These are phyloP conservation scores for Bolborhynchus lineola DNA, from an alignment of 2,113 vertebrate species.

Conservation along the genomic window DNA sequence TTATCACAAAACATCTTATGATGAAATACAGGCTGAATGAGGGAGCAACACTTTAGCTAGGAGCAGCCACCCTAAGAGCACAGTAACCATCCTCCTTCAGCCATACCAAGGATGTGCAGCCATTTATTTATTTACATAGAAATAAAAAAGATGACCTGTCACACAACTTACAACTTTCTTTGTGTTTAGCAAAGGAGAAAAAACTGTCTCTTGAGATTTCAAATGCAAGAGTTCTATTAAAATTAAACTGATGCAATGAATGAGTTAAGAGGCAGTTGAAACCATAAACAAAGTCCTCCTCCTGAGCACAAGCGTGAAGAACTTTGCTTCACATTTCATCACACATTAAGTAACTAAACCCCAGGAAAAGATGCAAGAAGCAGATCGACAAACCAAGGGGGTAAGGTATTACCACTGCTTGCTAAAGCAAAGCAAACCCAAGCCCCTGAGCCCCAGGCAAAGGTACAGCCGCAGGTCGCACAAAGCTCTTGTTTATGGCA, in stretches of 20 bases:
- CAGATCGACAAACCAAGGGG: background rate
- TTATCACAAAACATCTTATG: background rate
- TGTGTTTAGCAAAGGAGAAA: background rate
- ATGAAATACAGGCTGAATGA: background rate
- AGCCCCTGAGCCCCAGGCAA: background rate
- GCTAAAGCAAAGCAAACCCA: background rate
- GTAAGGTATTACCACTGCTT: background rate
- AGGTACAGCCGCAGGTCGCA: background rate
- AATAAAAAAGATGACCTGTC: background rate
- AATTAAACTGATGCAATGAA: background rate
- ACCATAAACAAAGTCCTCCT: background rate
- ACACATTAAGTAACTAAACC: slow-evolving; percentile 36
- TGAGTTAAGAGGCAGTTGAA: background rate
- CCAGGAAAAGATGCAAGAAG: background rate
- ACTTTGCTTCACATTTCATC: slow-evolving; percentile 9
- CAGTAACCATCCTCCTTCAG: background rate
- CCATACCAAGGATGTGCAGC: rapidly evolving
- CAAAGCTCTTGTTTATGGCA: background rate
- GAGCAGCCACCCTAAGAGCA: background rate
- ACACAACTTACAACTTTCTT: background rate
- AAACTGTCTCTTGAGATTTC: background rate
- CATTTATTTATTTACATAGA: background rate
- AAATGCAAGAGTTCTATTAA: background rate
- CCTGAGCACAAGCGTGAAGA: background rate
- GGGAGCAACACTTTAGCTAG: background rate